Evolutionary conservation across 2,888 invertebrate species (phyloP).

Genomic region (Sphaeridia pumilis): DNA sequence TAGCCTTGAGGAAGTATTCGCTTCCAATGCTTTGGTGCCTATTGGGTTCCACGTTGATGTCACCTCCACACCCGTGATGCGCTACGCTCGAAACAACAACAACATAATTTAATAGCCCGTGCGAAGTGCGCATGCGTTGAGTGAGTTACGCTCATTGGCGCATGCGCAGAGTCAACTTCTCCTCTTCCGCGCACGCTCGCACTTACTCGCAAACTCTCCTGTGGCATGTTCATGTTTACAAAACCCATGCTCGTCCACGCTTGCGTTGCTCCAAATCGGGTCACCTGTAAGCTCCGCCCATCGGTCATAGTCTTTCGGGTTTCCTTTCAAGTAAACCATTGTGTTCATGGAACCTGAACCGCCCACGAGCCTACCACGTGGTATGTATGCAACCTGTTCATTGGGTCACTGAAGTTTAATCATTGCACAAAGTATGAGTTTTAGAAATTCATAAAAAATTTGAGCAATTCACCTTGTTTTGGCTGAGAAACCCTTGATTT

Average conservation of each 20-base stretch:
- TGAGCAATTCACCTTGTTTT: too few relatives aligned
- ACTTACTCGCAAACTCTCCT: not conserved
- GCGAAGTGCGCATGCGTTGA: not conserved
- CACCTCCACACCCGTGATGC: not conserved
- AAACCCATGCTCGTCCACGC: not conserved
- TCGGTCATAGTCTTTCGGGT: not conserved
- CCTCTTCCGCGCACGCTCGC: too few relatives aligned
- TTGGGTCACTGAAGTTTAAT: not conserved
- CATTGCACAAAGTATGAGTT: too few relatives aligned
- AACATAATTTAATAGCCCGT: not conserved
- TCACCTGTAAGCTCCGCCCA: not conserved
- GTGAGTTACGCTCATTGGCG: too few relatives aligned
- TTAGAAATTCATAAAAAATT: too few relatives aligned
- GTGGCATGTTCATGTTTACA: not conserved
- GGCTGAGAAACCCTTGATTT: too few relatives aligned
- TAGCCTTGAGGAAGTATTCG: too few relatives aligned
- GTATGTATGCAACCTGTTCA: too few relatives aligned
- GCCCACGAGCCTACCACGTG: not conserved
- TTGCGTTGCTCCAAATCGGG: not conserved
- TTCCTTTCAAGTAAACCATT: slow-evolving; percentile 7
- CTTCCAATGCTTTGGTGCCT: too few relatives aligned
- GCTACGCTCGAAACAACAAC: not conserved
- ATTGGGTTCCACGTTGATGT: not conserved
- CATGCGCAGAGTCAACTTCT: too few relatives aligned
- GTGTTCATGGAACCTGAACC: not conserved